A percentile compares a stretch with the other conserved stretches of the same genome.
phyloP scores from a whole-genome alignment of 2,888 invertebrate genomes.

The Mimachlamys varia region DNA sequence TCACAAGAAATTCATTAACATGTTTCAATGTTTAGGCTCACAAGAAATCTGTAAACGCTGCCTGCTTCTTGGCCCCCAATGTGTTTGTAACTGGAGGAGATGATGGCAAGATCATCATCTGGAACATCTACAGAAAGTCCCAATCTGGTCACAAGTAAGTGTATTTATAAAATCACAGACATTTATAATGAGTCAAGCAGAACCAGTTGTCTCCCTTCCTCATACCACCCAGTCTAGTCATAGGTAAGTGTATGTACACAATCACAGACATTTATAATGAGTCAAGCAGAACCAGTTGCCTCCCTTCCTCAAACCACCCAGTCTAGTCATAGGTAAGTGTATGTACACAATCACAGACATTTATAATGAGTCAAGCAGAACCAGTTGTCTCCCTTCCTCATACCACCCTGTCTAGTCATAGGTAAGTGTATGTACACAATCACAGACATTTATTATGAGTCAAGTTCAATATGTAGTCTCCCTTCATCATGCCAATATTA shows the following conservation, averaged over 20 bases:
- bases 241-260: constrained; percentile 49
- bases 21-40: constrained; percentile 64
- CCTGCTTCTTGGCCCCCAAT: constrained; percentile 60
- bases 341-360: no score
- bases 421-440: constrained; percentile 46
- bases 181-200: no score
- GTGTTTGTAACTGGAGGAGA: constrained; percentile 69
- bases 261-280: no score
- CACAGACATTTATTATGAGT: no score
- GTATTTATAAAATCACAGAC: no score
- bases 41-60: constrained; percentile 74
- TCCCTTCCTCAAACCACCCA: constrained; percentile 37
- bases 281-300: no score
- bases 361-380: no score
- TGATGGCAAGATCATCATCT: constrained; percentile 65
- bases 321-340: constrained; percentile 54
- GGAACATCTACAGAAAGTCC: constrained; percentile 61
- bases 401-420: constrained; percentile 50
- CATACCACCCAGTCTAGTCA: constrained; percentile 48
- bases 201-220: no score
- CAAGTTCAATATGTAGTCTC: no score
- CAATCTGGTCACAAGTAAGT: constrained; percentile 56
- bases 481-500: no score
- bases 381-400: no score
- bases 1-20: no score